phyloP scores from a whole-genome alignment of 2,888 invertebrate genomes.

The Orthosia gracilis region DNA sequence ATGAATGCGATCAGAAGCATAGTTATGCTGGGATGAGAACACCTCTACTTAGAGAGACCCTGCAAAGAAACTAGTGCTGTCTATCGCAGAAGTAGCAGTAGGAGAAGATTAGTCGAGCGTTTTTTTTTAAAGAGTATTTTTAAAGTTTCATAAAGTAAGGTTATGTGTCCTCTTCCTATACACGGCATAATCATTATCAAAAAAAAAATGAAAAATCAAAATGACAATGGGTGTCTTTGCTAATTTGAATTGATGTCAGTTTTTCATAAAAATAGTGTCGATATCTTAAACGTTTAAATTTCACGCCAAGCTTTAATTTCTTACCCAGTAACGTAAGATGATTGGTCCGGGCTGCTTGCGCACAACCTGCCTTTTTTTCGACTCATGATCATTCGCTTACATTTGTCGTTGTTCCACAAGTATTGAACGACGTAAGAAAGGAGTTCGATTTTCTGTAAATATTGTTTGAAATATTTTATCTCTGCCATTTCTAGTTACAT shows the following conservation, averaged over 20 bases:
- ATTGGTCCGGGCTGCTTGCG: neutral
- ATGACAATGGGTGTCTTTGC: neutral
- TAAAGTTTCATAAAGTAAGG: too few relatives aligned
- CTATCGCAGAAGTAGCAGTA: too few relatives aligned
- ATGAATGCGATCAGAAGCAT: too few relatives aligned
- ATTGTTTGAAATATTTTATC: neutral
- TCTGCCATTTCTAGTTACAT: neutral
- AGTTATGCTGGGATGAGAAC: too few relatives aligned
- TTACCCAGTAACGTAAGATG: neutral
- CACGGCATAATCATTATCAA: too few relatives aligned
- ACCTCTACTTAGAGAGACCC: too few relatives aligned
- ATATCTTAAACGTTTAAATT: neutral
- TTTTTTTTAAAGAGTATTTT: too few relatives aligned
- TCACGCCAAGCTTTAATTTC: neutral
- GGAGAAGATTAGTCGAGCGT: too few relatives aligned
- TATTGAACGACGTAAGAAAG: slow-evolving; percentile 44
- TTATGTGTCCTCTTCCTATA: too few relatives aligned
- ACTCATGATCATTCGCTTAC: neutral
- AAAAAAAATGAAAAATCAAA: too few relatives aligned
- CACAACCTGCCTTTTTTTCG: neutral
- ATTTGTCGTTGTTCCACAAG: slow-evolving; percentile 29
- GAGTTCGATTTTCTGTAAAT: neutral
- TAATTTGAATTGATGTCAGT: neutral
- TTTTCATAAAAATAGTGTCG: neutral
- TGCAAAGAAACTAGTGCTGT: too few relatives aligned